These are phyloP conservation scores for Porites cylindrica DNA, from an alignment of 92 coral and sea anemone genomes.

Conservation along the genomic window DNA sequence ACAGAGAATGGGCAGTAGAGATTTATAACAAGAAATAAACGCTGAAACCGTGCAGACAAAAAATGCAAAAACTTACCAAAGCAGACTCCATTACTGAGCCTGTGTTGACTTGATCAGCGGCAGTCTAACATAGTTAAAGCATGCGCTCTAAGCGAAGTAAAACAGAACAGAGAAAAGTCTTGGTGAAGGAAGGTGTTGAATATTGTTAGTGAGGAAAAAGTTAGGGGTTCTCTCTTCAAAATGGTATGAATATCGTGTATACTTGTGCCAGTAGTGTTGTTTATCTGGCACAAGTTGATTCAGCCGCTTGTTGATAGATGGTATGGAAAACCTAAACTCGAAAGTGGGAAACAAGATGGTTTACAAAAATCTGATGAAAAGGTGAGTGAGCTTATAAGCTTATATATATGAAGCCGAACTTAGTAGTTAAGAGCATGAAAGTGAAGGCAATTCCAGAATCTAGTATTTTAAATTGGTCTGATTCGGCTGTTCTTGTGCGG, in stretches of 20 bases:
- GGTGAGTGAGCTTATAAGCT: background rate
- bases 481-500: too few relatives aligned
- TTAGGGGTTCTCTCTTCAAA: conserved; percentile 10
- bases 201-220: background rate
- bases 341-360: conserved; percentile 41
- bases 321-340: conserved; percentile 80
- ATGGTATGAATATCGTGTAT: conserved; percentile 99
- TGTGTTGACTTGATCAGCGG: background rate
- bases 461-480: too few relatives aligned
- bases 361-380: conserved; percentile 1
- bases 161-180: background rate
- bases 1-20: background rate
- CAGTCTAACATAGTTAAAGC: background rate
- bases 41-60: background rate
- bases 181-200: background rate
- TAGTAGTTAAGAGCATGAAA: too few relatives aligned
- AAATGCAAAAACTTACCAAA: conserved; percentile 61
- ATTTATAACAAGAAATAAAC: background rate
- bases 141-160: background rate
- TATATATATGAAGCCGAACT: background rate
- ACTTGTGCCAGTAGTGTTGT: conserved; percentile 98
- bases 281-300: conserved; percentile 98
- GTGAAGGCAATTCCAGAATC: background rate
- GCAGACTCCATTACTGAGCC: conserved; percentile 85
- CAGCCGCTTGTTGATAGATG: conserved; percentile 94